Percentiles rank a stretch among this genome's conserved stretches.
phyloP scores from a whole-genome alignment of 1,140 invertebrate species.

The Hestina assimilis region DNA sequence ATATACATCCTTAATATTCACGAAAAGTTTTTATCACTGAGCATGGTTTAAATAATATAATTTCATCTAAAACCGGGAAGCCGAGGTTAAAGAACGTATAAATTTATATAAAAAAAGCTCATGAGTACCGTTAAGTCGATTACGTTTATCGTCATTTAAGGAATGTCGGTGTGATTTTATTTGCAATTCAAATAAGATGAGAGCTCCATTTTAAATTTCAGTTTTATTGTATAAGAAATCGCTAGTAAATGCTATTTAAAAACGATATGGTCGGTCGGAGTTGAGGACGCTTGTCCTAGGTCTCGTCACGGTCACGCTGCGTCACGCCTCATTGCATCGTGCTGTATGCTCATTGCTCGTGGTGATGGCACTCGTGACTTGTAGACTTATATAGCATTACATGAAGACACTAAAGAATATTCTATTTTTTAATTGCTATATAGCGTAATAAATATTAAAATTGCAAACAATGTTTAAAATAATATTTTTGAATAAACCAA shows the following conservation, averaged over 20 bases:
- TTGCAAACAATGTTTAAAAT: not conserved
- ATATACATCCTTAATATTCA: not conserved
- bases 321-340: conserved; percentile 53
- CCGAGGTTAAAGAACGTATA: conserved; percentile 24
- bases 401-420: not conserved
- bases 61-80: not conserved
- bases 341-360: conserved; percentile 17
- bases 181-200: conserved; percentile 17
- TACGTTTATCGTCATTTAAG: conserved; percentile 2
- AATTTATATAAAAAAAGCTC: conserved; percentile 1
- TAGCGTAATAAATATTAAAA: too few species aligned
- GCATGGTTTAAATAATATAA: not conserved
- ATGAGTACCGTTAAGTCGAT: conserved; percentile 20
- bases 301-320: conserved; percentile 49
- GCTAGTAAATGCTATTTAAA: conserved; percentile 6
- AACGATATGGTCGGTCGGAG: conserved; percentile 56
- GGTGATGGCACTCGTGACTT: conserved; percentile 16
- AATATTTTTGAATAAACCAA: not conserved
- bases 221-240: not conserved
- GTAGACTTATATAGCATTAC: not conserved
- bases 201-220: not conserved
- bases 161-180: conserved; percentile 12
- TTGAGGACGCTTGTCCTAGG: conserved; percentile 57
- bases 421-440: too few species aligned
- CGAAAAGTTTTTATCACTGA: not conserved